Evolutionary conservation across 2,888 invertebrate species (phyloP), one percentile per base, ranked within the genome.

Genomic region (Amphimallon solstitiale): DNA sequence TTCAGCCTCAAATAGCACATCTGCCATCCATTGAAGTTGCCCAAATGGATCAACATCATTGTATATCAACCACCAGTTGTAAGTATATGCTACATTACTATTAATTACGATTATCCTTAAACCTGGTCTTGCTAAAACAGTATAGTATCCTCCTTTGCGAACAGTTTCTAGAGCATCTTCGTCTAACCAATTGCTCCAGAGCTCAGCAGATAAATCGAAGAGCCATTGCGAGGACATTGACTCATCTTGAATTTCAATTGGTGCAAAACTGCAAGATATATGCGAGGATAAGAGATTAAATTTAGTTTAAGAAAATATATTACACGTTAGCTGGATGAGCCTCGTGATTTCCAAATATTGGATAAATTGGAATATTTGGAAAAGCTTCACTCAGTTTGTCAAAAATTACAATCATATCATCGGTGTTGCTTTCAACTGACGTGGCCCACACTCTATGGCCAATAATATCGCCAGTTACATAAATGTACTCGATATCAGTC

Each of bases 391-490:
- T 75, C 7, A 87, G 74, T 66, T 43, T 68, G 54, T 63, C 76
- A 45, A 87, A 85, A 5, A 88, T 80, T 69, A 86, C 83, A 4
- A 78, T 77, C 56, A 92, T 85, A 68, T 86, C 85, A 0, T 85
- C 80, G 1, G 85, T 80, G 74, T 93, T 94, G 68, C 85, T 82
- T 51, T 86, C 84, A 38, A 84, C 83, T 0, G 89, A 87, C 2
- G 95, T 95, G 72, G 89, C 89, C 96, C 96, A 97, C 15, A 93
- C 86, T 69, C 90, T 89, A 77, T 96, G 96, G 74, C 93, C 90
- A 43, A 95, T 88, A 6, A 93, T 86, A 77, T 97, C 97, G 1
- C 97, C 97, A 17, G 96, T 93, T 79, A 93, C 92, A 75, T 95
- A 91, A 2, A 96, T 84, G 29, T 86, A 85, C 71, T 90, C 89